Base-by-base conservation (phyloP, 30 jellyfish, hydroid and myxozoan genomes). In the Aurelia aurita complex sp. Pacific region DNA sequence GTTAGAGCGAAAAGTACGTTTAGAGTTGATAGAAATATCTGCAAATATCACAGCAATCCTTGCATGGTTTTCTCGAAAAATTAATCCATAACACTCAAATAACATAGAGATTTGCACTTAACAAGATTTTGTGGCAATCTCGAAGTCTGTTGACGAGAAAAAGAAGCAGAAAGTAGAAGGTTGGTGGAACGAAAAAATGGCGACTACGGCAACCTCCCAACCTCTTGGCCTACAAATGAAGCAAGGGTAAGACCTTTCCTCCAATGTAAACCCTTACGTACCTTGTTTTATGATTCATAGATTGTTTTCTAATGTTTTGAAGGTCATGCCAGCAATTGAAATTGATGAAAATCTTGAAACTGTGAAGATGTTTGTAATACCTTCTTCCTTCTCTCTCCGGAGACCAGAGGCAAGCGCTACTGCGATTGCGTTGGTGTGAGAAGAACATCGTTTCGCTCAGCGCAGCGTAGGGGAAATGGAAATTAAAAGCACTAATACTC, bases 201-300 rank as follows among this genome's bases (percentile, higher is more conserved):
- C 89, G 95, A 76, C 89, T 53, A 85, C 95, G 7, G 89, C 89
- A 33, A 75, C 89, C 53, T 80, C 89, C n/a, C 89, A 69, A 29
- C 50, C 79, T 69, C 76, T 69, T 33, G 84, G 79, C 85, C 53
- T 76, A 8, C 88, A 75, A 76, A 59, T 85, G 79, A 83, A 75
- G 83, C 89, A 76, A 40, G 89, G 95, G 95, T 76, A 67, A 61
- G 77, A 7, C 69, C 7, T 32, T 73, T 33, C 7, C 52, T 67
- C 43, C 19, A 18, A 67, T 18, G 7, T 2, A 67, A 67, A 67
- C 18, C 52, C 42, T 9, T 1, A 3, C 6, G 52, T 40, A 40
- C 52, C 4, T 40, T 40, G 52, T 40, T 6, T 40, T 40, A 40
- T 40, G 8, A 40, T 40, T 40, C 52, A 40, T 40, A 9, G 6